These are phyloP conservation scores for Cyanoramphus novaezelandiae DNA, from an alignment of 2,113 vertebrate genomes.

Conservation along the genomic window DNA sequence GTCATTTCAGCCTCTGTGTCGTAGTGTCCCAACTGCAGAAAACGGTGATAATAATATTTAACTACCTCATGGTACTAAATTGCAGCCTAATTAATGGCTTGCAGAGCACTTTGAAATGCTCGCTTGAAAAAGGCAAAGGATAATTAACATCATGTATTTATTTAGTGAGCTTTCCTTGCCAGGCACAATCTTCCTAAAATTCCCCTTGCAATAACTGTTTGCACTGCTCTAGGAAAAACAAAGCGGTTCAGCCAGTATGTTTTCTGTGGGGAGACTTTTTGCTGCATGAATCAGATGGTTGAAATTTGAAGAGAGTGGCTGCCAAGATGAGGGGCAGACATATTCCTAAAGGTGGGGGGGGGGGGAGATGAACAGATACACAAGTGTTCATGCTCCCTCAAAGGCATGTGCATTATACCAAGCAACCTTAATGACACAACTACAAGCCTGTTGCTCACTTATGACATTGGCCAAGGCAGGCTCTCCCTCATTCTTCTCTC, in stretches of 20 bases:
- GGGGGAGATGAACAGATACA: background rate
- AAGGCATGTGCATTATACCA: background rate
- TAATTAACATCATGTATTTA: slow-evolving; percentile 52
- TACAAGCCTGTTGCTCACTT: background rate
- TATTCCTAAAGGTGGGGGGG: background rate
- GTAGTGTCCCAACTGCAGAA: slow-evolving; percentile 1
- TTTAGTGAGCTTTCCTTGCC: slow-evolving; percentile 37
- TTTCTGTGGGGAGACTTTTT: slow-evolving; percentile 43
- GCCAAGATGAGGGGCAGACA: background rate
- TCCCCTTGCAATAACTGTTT: slow-evolving; percentile 39
- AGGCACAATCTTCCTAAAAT: slow-evolving; percentile 47
- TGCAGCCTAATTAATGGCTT: slow-evolving; percentile 22
- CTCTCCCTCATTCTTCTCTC: fast-evolving
- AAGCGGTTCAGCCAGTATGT: background rate
- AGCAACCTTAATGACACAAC: background rate
- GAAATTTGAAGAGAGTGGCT: slow-evolving; percentile 8
- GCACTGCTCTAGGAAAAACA: slow-evolving; percentile 51
- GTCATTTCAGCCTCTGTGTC: background rate
- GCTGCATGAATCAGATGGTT: slow-evolving; percentile 51
- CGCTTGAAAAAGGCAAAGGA: slow-evolving; percentile 3
- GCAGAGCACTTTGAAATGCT: slow-evolving; percentile 21
- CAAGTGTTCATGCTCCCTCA: background rate
- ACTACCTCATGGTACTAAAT: slow-evolving; percentile 13
- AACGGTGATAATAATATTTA: slow-evolving; percentile 5
- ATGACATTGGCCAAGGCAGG: background rate